Base-by-base conservation (phyloP, 2,888 invertebrate species). In the Apamea epomidion region DNA sequence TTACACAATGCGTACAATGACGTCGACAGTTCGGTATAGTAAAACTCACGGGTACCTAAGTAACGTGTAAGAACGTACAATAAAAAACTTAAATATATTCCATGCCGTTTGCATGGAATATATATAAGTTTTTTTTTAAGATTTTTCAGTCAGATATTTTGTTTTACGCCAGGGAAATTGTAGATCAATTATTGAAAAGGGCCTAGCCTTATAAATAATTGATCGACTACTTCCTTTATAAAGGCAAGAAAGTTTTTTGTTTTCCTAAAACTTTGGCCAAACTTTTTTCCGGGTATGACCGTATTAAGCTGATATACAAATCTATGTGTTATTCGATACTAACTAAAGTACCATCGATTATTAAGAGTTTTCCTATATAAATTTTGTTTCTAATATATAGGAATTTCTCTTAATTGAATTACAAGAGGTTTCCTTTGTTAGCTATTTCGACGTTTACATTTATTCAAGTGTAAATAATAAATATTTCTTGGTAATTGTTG, bases 1-100 rank as follows among this genome's bases (percentile, higher is more conserved):
- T 80, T 82, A 75, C 81, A 87, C 73, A 84, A 77, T 77, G 77
- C 69, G 74, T 62, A 70, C 70, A 82, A 58, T 48, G 42, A 72
- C 64, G 62, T 16, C 51, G 42, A 58, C 84, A 64, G 76, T 74
- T 71, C 21, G 58, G 71, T 76, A 68, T 62, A 73, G 68, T 37
- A 16, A 51, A 74, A 76, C 69, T 74, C n/a, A 51, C 69, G 37
- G 62, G 51, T 79, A 45, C 62, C 42, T 67, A 14, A 12, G 18
- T 72, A 37, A 45, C 54, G 48, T 42, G n/a, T 67, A n/a, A n/a
- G n/a, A 70, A 51, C 32, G 42, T 64, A 77, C 68, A 62, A 64
- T 75, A 29, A 21, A 4, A 65, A n/a, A n/a, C n/a, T n/a, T n/a
- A n/a, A n/a, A n/a, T n/a, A n/a, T n/a, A n/a, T n/a, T n/a, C n/a